These are phyloP conservation scores for Thyatira batis DNA, from an alignment of 2,888 invertebrate genomes.

Conservation along the genomic window DNA sequence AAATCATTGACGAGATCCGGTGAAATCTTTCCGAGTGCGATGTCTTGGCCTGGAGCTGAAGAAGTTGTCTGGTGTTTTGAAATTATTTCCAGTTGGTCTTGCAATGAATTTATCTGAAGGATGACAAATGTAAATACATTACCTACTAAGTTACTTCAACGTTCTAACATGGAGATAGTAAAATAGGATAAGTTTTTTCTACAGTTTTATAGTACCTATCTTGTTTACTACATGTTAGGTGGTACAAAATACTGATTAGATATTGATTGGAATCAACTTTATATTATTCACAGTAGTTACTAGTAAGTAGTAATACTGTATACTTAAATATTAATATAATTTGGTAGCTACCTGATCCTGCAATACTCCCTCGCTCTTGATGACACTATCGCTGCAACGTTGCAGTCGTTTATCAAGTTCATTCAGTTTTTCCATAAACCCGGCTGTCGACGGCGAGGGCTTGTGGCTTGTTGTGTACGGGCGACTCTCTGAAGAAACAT, in stretches of 20 bases:
- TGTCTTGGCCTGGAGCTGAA: constrained; percentile 18
- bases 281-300: too few species aligned
- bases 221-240: too few species aligned
- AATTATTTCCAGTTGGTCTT: constrained; percentile 74
- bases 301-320: background rate
- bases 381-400: constrained; percentile 53
- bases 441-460: constrained; percentile 12
- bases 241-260: too few species aligned
- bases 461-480: background rate
- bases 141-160: too few species aligned
- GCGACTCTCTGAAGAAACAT: background rate
- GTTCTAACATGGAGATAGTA: too few species aligned
- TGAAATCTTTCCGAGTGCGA: constrained; percentile 42
- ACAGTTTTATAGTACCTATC: too few species aligned
- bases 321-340: background rate
- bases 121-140: too few species aligned
- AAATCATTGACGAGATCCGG: constrained; percentile 65
- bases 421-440: constrained; percentile 42
- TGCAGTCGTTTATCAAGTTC: constrained; percentile 54
- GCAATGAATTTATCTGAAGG: constrained; percentile 72
- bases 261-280: too few species aligned
- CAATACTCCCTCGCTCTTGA: constrained; percentile 43
- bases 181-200: too few species aligned
- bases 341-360: constrained; percentile 49
- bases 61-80: constrained; percentile 43